Percentiles rank a stretch among this genome's conserved stretches.
Conservation (phyloP, 1,140 invertebrate species). For the Globodera ellingtonae region DNA sequence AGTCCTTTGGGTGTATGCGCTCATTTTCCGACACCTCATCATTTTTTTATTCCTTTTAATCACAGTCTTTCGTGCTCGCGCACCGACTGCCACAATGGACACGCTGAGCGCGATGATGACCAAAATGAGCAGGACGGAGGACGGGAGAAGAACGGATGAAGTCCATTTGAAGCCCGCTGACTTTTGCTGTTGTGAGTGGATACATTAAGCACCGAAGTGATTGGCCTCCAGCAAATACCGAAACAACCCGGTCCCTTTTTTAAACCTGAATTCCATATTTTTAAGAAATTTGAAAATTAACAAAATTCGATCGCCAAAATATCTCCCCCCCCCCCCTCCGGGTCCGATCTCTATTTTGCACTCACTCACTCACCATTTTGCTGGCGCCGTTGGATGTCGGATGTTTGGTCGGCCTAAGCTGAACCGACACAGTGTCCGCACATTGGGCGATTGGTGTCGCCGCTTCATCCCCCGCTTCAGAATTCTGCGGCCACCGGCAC, state of each 20-base stretch:
- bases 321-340: too few relatives aligned
- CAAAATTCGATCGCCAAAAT: too few relatives aligned
- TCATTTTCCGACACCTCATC: slow-evolving; percentile 35
- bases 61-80: not conserved
- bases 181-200: too few relatives aligned
- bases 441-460: not conserved
- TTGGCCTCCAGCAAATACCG: too few relatives aligned
- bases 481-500: slow-evolving; percentile 30
- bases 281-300: too few relatives aligned
- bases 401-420: slow-evolving; percentile 8
- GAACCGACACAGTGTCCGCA: not conserved
- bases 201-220: too few relatives aligned
- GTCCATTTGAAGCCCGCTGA: not conserved
- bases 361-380: not conserved
- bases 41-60: slow-evolving; percentile 34
- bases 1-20: slow-evolving; percentile 48
- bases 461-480: not conserved
- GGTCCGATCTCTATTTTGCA: too few relatives aligned
- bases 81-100: slow-evolving; percentile 21
- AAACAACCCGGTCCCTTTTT: too few relatives aligned
- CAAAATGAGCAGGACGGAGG: not conserved
- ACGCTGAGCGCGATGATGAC: slow-evolving; percentile 30
- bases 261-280: too few relatives aligned
- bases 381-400: slow-evolving; percentile 5
- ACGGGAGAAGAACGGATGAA: not conserved